Base-by-base conservation (phyloP, 2,888 invertebrate genomes). In the Conomelus anceps region DNA sequence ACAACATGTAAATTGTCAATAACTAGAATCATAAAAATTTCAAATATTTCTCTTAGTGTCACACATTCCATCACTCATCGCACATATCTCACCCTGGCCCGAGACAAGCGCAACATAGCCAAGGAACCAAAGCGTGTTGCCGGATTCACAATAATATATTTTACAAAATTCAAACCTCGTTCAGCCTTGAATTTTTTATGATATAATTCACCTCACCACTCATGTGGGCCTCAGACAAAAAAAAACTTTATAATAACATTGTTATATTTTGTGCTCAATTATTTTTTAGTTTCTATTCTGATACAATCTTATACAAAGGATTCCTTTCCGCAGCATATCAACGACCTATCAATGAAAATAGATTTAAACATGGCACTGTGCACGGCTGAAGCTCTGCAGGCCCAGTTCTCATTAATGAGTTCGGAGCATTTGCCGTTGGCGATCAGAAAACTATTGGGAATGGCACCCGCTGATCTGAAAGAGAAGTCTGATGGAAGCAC, bases 381-480 rank as follows among this genome's bases (percentile, higher is more conserved):
- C 92, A 96, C 96, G 90, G 99, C 99, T 0, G 99, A 99, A 93
- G 97, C 97, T 11, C 98, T 99, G 91, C 99, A 96, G 93, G 95
- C 97, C 92, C 99, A 99, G 93, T 94, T 99, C 0, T 95, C 96
- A 91, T 95, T 95, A 20, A 93, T 93, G 0, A 95, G 96, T 0
- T 95, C 95, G 91, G 63, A 63, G 63, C 63, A 63, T 63, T 93
- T 97, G 89, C 96, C 96, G 0, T 96, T 97, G 92, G 95, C 95
- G 90, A 95, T 97, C 88, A 94, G 97, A 89, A 93, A 95, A 0
- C 96, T 97, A 90, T 95, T 98, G 87, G 97, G 97, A 0, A 93
- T 97, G 11, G 94, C 94, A 63, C n/a, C n/a, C n/a, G 63, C 20
- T n/a, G 63, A 63, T 20, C 63, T n/a, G n/a, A n/a, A 63, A 63